phyloP scores from a whole-genome alignment of 2,113 vertebrate species.

The Festucalex cinctus region DNA sequence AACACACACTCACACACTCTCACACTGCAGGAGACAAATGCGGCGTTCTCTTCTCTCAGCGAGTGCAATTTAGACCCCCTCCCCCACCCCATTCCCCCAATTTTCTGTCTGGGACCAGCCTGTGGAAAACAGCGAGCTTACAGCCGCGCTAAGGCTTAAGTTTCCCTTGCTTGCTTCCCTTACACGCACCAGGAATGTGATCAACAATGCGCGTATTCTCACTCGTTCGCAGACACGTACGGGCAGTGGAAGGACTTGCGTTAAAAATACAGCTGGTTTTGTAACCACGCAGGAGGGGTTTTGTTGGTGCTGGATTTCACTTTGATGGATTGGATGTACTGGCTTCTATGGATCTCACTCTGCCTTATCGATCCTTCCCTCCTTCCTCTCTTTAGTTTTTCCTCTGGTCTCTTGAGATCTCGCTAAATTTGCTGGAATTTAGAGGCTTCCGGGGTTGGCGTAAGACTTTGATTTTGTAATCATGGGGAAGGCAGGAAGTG shows the following conservation, averaged over 20 bases:
- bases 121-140: conserved; percentile 54
- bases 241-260: neutral
- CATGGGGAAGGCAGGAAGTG: too few species aligned
- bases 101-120: conserved; percentile 72
- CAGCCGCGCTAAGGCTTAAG: conserved; percentile 50
- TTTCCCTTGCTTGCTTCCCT: conserved; percentile 57
- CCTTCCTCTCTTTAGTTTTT: too few species aligned
- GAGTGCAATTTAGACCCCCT: conserved; percentile 70
- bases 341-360: too few species aligned
- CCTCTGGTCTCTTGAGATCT: too few species aligned
- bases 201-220: conserved; percentile 68
- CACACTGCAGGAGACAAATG: conserved; percentile 61
- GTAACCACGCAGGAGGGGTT: too few species aligned
- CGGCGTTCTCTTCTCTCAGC: conserved; percentile 68
- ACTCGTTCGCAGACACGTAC: conserved; percentile 19
- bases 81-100: conserved; percentile 61
- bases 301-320: too few species aligned
- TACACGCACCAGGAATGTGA: conserved; percentile 58
- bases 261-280: too few species aligned
- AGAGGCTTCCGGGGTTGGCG: too few species aligned
- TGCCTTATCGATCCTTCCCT: too few species aligned
- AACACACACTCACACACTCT: conserved; percentile 38
- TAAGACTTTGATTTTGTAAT: too few species aligned
- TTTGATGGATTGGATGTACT: too few species aligned
- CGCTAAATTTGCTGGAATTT: too few species aligned